Percentiles rank a stretch among this genome's conserved stretches.
Conservation (phyloP, 2,797 vertebrate species). For the Falco concolor region DNA sequence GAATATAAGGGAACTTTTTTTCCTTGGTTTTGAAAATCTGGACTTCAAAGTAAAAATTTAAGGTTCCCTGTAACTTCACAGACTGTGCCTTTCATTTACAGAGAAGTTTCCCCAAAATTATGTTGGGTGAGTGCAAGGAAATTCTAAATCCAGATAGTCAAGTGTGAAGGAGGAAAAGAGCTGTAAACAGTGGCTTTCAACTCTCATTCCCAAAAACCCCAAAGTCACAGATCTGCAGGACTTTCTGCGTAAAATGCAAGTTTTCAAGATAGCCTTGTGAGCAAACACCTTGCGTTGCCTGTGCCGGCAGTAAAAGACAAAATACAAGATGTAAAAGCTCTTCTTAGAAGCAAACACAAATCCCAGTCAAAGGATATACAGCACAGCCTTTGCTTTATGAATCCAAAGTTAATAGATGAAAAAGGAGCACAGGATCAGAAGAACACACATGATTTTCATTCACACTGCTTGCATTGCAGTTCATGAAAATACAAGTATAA, state of each 20-base stretch:
- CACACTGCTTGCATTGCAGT: neutral
- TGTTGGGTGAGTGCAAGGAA: neutral
- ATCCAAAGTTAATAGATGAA: neutral
- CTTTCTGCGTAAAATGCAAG: neutral
- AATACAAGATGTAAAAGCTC: neutral
- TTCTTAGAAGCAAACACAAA: neutral
- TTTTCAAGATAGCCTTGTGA: neutral
- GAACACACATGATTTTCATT: neutral
- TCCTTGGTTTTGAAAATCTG: neutral
- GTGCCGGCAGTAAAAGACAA: neutral
- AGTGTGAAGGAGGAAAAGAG: neutral
- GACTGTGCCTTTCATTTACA: neutral
- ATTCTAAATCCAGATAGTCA: neutral
- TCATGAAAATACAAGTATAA: neutral
- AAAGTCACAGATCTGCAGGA: neutral
- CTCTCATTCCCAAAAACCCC: neutral
- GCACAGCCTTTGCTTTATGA: neutral
- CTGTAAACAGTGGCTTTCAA: neutral
- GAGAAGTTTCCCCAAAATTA: neutral
- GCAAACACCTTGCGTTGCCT: neutral
- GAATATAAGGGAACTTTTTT: neutral
- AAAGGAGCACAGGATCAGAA: neutral
- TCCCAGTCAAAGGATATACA: neutral
- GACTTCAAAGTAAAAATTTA: neutral
- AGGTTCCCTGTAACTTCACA: neutral